Base-by-base conservation (phyloP, 2,888 invertebrate genomes). In the Callimorpha dominula region DNA sequence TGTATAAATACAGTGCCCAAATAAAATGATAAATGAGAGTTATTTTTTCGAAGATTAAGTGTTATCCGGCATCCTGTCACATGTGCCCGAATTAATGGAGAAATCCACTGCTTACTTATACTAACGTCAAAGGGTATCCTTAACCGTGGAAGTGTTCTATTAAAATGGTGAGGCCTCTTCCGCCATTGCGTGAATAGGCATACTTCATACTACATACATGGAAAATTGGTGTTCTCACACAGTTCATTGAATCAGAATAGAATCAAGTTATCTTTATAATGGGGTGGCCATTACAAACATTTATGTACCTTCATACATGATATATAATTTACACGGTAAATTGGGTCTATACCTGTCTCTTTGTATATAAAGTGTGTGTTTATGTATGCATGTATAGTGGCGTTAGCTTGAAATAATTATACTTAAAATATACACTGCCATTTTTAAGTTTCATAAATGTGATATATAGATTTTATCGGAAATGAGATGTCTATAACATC, bases 81-180 rank as follows among this genome's bases (percentile, higher is more conserved):
- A 43, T 46, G 57, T 20, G 57, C n/a, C 50, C 40, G 50, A 46
- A 46, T 68, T 68, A 68, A 46, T 57, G 68, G 57, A 46, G 20
- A 8, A 14, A 4, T 20, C 20, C 43, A 57, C 20, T 68, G 20
- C 20, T 67, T 46, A n/a, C 57, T 12, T 60, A 20, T n/a, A 11
- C 20, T 12, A 20, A 57, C 20, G 5, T 57, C 57, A 46, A 43
- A 57, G 43, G 57, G 68, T 57, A 57, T 14, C 31, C 50, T 68
- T 20, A 11, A 57, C 20, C 57, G 57, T 43, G 43, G 20, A 43
- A 57, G 54, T 68, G 43, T 12, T 20, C 68, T 46, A 57, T 68
- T 43, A 57, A 43, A 68, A 46, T 46, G 57, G 9, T 42, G 68
- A 68, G 20, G 20, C 57, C 46, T 68, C 57, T 20, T 43, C 52